Conservation (phyloP, 2,113 vertebrate genomes). For the Glareola pratincola region DNA sequence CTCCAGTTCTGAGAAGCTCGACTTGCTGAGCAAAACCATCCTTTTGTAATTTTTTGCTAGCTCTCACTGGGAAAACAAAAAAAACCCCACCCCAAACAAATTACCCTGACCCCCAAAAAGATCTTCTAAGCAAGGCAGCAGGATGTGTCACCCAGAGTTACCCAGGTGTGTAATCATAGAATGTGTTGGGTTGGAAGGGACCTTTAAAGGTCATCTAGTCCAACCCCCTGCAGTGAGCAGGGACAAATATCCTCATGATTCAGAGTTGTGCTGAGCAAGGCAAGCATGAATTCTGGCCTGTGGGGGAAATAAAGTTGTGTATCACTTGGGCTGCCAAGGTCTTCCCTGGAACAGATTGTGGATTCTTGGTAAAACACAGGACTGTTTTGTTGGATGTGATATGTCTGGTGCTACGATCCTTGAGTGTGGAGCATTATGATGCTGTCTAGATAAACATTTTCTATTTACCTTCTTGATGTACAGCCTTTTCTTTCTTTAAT, state of each 20-base stretch:
- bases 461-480: neutral
- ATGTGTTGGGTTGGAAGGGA: too few species aligned
- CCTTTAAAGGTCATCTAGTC: too few species aligned
- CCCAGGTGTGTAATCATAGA: neutral
- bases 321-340: neutral
- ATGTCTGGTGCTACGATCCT: neutral
- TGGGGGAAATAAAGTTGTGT: neutral
- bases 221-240: too few species aligned
- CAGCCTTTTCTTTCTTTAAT: neutral
- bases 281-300: neutral
- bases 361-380: neutral
- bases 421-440: neutral
- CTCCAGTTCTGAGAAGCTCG: neutral
- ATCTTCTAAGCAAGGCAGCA: neutral
- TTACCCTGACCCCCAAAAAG: neutral
- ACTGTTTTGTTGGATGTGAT: neutral
- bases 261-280: neutral
- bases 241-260: neutral
- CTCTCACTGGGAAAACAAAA: neutral
- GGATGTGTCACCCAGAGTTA: neutral
- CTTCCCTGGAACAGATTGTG: neutral
- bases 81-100: neutral
- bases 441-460: neutral
- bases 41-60: neutral
- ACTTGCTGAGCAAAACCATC: neutral